Conservation (phyloP, 2,797 vertebrate genomes). For the Micropoecilia bifurca region DNA sequence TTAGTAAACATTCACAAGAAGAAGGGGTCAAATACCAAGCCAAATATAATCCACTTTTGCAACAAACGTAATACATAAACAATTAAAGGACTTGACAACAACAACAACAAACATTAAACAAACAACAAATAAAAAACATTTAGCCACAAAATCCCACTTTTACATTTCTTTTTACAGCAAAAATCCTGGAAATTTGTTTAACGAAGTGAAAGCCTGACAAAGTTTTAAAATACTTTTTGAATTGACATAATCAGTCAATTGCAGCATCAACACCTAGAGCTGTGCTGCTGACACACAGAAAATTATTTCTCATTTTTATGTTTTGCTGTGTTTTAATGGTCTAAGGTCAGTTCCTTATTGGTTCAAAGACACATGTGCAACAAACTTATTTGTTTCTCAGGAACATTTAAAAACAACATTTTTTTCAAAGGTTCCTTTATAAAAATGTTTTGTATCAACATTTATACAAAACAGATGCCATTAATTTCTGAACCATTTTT, state of each 20-base stretch:
- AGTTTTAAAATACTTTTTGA: not conserved
- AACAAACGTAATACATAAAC: too few species aligned
- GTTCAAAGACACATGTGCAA: not conserved
- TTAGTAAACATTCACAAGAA: not conserved
- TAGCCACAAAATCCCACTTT: not conserved
- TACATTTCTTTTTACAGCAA: not conserved
- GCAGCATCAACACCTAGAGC: too few species aligned
- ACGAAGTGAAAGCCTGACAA: not conserved
- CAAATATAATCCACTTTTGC: too few species aligned
- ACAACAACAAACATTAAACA: too few species aligned
- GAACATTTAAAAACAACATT: too few species aligned
- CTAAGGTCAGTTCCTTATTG: not conserved
- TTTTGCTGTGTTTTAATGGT: not conserved
- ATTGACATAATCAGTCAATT: not conserved
- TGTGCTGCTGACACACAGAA: slow-evolving; percentile 7
- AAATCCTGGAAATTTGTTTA: not conserved
- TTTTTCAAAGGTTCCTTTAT: not conserved
- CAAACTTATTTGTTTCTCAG: not conserved
- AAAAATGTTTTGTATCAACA: not conserved
- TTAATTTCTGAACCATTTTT: not conserved
- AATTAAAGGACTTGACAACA: too few species aligned
- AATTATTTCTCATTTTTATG: not conserved
- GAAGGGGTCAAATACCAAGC: not conserved
- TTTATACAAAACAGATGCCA: not conserved
- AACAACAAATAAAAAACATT: too few species aligned